Base-by-base conservation (phyloP, 2,113 vertebrate genomes). In the Muscicapa adusta region DNA sequence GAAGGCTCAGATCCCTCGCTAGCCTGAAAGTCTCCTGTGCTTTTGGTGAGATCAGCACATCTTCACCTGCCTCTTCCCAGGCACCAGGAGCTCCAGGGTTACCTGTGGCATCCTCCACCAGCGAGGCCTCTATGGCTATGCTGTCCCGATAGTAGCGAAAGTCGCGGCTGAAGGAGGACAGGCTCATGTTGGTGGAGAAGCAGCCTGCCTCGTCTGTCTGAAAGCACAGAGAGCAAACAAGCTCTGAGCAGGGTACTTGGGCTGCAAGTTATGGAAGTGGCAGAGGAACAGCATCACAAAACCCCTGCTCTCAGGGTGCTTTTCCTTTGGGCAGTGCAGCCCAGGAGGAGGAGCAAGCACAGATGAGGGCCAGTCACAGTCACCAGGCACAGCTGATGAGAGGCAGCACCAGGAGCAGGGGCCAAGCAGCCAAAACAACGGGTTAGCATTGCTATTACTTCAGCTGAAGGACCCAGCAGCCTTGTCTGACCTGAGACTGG, bases 121-220 rank as follows among this genome's bases (percentile, higher is more conserved):
- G 33, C 0, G 31, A 86, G 51, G 96, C 96, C 45, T 94, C 88
- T 57, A 84, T 84, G 28, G 10, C 42, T 53, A 98, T 87, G 76
- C 60, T 91, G n/a, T 89, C 72, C 43, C 10, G 65, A 24, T 96
- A 97, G 26, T 47, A 66, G 12, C 74, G 76, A 10, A 85, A 91
- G 34, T 93, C 95, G 70, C 14, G 87, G 74, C 91, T 96, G 85
- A 98, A 98, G 85, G 61, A 81, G 14, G 91, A 89, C 76, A 96
- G 89, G n/a, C 91, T 88, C 86, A 98, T 94, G 1, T 93, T 89
- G 14, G 56, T 68, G 14, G 89, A 91, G 80, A 97, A 90, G 74
- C 98, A 98, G 4, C 97, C 97, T 9, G 18, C 53, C 89, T 94
- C 75, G 13, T 98, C 97, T 62, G 96, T 97, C 97, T 98, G 88